Evolutionary conservation across 2,888 invertebrate species (phyloP).

Genomic region (Drosophila anomalata): DNA sequence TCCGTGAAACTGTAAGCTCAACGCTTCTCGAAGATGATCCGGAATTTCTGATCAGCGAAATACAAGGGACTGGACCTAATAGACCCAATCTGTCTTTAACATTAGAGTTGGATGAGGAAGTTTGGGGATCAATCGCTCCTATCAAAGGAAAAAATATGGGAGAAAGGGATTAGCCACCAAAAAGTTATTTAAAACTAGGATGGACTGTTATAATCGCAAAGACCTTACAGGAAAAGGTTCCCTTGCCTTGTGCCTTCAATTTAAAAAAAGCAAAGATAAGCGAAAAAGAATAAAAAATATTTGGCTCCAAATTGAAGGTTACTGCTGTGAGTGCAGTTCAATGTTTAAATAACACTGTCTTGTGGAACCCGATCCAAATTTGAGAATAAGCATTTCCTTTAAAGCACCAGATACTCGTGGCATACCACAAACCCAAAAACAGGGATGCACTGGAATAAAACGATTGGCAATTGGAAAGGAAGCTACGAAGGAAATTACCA

Average conservation of each 20-base stretch:
- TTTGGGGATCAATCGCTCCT: neutral
- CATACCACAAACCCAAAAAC: no score
- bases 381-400: no score
- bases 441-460: no score
- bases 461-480: no score
- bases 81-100: neutral
- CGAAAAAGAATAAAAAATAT: neutral
- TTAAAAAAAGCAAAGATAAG: constrained; percentile 4
- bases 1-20: neutral
- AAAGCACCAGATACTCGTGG: no score
- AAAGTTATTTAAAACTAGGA: neutral
- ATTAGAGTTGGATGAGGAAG: neutral
- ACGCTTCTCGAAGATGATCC: neutral
- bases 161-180: neutral
- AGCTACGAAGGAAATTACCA: no score
- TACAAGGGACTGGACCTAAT: neutral
- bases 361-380: no score
- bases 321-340: no score
- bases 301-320: neutral
- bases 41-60: neutral
- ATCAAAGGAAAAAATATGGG: neutral
- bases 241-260: neutral
- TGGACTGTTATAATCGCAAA: no score
- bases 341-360: no score
- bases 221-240: no score